A percentile compares a stretch with the other conserved stretches of the same genome.
Evolutionary conservation across 2,113 vertebrate genomes (phyloP).

Genomic region (Gopherus evgoodei): DNA sequence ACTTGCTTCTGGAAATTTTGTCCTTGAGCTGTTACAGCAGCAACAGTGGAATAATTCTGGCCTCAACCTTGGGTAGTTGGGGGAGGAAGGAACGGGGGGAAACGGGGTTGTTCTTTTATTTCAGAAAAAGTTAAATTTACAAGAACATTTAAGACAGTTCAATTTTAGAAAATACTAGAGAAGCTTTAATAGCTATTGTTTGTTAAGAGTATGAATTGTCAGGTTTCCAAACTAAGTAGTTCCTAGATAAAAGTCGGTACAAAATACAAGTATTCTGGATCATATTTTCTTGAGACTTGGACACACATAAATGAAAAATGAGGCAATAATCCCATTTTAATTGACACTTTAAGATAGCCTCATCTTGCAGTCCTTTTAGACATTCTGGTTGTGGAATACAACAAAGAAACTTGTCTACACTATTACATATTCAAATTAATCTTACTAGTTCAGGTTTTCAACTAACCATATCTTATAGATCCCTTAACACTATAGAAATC

Average conservation of each 20-base stretch:
- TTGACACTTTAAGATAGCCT: not conserved
- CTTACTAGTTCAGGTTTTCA: no score
- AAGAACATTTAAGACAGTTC: no score
- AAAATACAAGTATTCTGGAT: accelerated
- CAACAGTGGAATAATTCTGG: not conserved
- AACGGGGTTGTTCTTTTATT: no score
- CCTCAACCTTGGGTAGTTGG: not conserved
- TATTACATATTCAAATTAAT: not conserved
- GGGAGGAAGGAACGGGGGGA: no score
- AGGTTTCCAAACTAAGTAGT: no score
- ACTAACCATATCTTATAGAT: no score
- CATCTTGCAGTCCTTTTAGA: not conserved
- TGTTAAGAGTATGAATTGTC: no score
- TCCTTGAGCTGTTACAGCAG: not conserved
- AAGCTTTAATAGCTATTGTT: no score
- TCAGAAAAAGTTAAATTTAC: no score
- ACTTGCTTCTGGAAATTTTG: not conserved
- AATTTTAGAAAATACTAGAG: no score
- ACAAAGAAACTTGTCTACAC: not conserved
- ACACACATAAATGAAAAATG: not conserved
- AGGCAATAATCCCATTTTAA: not conserved
- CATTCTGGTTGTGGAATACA: not conserved
- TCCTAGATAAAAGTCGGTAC: no score
- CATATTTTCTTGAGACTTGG: not conserved
- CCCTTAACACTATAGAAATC: no score